Base-by-base conservation (phyloP, 1,140 invertebrate species). In the Marisa cornuarietis region DNA sequence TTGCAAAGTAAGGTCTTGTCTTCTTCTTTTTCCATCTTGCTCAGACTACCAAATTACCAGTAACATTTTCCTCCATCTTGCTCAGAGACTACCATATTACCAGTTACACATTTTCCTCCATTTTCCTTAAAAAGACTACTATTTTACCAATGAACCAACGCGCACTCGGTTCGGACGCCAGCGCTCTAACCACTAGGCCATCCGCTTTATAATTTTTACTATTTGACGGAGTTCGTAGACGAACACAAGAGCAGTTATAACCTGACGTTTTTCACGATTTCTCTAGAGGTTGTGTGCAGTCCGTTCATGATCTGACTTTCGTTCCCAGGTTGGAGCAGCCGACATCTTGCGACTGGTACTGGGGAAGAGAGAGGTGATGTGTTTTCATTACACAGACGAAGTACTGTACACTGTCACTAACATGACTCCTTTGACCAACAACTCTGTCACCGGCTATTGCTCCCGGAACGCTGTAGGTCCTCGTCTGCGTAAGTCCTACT, bases 361-460 rank as follows among this genome's bases (percentile, higher is more conserved):
- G 52, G 61, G 54, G 22, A 79, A 71, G 63, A n/a, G 42, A 0
- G 58, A 51, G 22, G 68, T 79, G n/a, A 71, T 79, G 77, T 79
- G 77, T 26, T 72, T 71, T 68, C 24, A 52, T 18, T 4, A 62
- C 13, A 54, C 58, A 51, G 75, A 62, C 18, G 20, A 71, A n/a
- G 68, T 72, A 13, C 52, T 65, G 20, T 85, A 84, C 76, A 85
- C 87, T 77, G 82, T 87, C 24, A 85, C 85, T 52, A 71, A 84
- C 42, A 63, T 87, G 22, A 87, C 83, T 10, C 86, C 87, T 5
- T 78, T 78, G 68, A 86, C 84, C 22, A 83, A 83, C 72, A 73
- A 84, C 54, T 81, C 83, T 66, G 42, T 81, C 58, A 78, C 72
- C 11, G 85, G 83, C 1, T 78, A 77, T 11, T 82, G 79, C 63